Conservation (phyloP, 2,113 vertebrate species). For the Prionailurus bengalensis region DNA sequence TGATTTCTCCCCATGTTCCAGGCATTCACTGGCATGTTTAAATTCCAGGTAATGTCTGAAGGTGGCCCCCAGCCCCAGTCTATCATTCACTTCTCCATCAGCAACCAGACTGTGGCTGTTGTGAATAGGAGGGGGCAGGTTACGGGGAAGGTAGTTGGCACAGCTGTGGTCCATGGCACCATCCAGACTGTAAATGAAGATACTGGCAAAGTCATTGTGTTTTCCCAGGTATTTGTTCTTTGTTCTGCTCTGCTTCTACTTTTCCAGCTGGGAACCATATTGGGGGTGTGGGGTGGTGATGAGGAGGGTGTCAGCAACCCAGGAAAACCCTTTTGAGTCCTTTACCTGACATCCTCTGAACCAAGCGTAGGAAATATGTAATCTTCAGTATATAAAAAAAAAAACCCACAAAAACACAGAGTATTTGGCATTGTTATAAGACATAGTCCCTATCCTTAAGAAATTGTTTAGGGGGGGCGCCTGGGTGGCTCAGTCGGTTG, state of each 20-base stretch:
- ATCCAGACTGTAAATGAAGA: slow-evolving; percentile 86
- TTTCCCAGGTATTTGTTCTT: slow-evolving; percentile 84
- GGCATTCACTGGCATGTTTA: not conserved
- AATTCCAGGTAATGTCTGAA: slow-evolving; percentile 86
- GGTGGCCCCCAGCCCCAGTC: slow-evolving; percentile 88
- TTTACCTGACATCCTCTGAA: not conserved
- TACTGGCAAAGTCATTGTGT: slow-evolving; percentile 84
- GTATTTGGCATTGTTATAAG: not conserved
- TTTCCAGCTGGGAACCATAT: not conserved
- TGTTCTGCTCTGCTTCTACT: not conserved
- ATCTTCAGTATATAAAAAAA: not conserved
- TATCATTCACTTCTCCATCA: slow-evolving; percentile 85
- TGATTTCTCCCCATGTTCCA: not conserved
- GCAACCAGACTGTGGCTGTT: slow-evolving; percentile 83
- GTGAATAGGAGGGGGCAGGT: slow-evolving; percentile 85
- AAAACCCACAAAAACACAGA: not conserved
- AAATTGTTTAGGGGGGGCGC: not conserved
- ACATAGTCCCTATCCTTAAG: not conserved
- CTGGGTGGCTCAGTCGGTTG: too few relatives aligned
- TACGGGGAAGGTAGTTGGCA: slow-evolving; percentile 81
- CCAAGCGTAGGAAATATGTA: not conserved
- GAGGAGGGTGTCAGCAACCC: not conserved
- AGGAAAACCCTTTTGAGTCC: not conserved
- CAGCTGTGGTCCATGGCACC: slow-evolving; percentile 81
- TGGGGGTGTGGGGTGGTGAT: not conserved